Evolutionary conservation across 1,140 invertebrate genomes (phyloP).

Genomic region (Proctacanthus coquilletti): DNA sequence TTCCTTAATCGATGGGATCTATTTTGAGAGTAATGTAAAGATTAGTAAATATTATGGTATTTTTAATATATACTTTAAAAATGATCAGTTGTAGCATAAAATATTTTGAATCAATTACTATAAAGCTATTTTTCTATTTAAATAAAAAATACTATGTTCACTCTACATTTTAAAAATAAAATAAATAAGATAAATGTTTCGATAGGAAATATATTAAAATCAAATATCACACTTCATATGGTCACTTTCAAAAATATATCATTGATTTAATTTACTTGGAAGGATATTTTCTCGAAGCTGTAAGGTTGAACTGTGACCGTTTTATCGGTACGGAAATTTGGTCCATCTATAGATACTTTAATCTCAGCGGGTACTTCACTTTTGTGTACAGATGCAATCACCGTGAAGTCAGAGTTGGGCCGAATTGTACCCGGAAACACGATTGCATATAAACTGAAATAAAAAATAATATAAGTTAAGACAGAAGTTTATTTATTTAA

Average conservation of each 20-base stretch:
- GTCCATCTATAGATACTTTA: constrained; percentile 53
- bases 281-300: constrained; percentile 46
- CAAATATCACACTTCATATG: too few species aligned
- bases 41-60: too few species aligned
- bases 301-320: constrained; percentile 49
- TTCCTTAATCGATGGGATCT: constrained; percentile 61
- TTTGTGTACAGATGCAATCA: constrained; percentile 50
- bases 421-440: constrained; percentile 65
- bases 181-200: too few species aligned
- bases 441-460: constrained; percentile 53
- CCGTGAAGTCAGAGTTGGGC: constrained; percentile 69
- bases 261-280: too few species aligned
- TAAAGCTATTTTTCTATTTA: too few species aligned
- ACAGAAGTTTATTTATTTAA: not conserved
- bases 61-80: too few species aligned
- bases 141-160: too few species aligned
- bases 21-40: constrained; percentile 1
- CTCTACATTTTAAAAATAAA: too few species aligned
- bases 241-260: constrained; percentile 15
- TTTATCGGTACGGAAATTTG: constrained; percentile 50
- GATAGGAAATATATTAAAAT: too few species aligned
- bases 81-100: too few species aligned
- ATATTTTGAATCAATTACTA: too few species aligned
- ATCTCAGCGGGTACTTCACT: constrained; percentile 44
- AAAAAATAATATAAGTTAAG: constrained; percentile 8